Base-by-base conservation (phyloP, 2,888 invertebrate species). In the Alloplasta piceator region DNA sequence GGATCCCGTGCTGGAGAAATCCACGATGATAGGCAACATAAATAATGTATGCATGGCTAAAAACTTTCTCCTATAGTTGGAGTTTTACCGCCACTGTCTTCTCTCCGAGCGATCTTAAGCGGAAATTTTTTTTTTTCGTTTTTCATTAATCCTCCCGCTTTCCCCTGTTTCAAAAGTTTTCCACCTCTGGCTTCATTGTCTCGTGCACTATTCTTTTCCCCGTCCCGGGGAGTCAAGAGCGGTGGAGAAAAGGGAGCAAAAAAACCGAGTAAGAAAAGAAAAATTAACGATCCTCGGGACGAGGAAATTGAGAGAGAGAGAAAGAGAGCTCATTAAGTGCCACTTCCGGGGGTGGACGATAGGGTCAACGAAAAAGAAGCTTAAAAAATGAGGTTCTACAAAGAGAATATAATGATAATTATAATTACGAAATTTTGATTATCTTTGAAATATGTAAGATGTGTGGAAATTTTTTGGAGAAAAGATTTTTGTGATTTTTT, bases 251-350 rank as follows among this genome's bases (percentile, higher is more conserved):
- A 9, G 5, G 52, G n/a, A 10, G 52, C 14, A 12, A 36, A 36
- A 52, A 14, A 10, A 52, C 4, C 6, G 12, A 48, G 46, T 36
- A 48, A 64, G 63, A 64, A 48, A 64, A 48, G 46, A 12, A 64
- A 52, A 48, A 64, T 64, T 48, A 64, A 64, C 63, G 48, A 48
- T 64, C 48, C 36, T 64, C 26, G 26, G 48, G 36, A 48, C 36
- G 46, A 48, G 52, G 4, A 52, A 52, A 12, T 3, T 12, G 14
- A 52, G 52, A 46, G 48, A 10, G 16, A 16, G 60, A 26, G 26
- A 26, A 3, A 26, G 60, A 36, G 52, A n/a, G 48, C 48, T 64
- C 67, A 41, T 48, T 55, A 10, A 50, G 39, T 48, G 14, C 52
- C 39, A 14, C 55, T 5, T 5, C 55, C 14, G 12, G 9, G 9